Evolutionary conservation across 2,113 vertebrate species (phyloP).

Genomic region (Zosterops hypoxanthus): DNA sequence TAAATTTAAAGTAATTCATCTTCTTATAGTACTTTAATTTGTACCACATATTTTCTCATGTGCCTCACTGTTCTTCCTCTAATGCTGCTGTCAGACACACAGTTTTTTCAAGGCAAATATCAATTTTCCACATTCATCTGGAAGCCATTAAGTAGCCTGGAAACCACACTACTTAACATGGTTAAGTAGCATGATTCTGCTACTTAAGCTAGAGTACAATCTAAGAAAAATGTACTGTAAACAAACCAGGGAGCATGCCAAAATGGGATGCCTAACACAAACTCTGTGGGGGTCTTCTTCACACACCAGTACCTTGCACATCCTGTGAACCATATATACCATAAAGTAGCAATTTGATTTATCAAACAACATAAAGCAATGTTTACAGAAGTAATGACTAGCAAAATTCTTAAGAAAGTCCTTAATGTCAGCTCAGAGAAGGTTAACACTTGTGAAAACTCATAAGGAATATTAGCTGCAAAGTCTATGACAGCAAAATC

Average conservation of each 20-base stretch:
- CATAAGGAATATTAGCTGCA: conserved; percentile 10
- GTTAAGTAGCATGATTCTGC: neutral
- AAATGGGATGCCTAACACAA: neutral
- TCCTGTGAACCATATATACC: neutral
- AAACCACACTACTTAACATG: neutral
- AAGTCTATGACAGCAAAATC: neutral
- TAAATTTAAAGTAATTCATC: neutral
- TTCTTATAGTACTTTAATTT: neutral
- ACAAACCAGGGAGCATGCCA: neutral
- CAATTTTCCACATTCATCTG: neutral
- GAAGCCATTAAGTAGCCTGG: neutral
- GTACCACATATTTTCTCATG: neutral
- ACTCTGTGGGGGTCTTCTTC: neutral
- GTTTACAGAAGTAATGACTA: neutral
- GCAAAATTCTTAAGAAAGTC: neutral
- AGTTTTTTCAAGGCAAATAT: neutral
- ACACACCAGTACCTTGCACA: neutral
- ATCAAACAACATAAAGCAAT: neutral
- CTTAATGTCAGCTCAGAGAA: neutral
- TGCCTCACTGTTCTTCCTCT: neutral
- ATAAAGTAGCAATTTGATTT: neutral
- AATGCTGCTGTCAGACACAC: neutral
- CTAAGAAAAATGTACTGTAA: neutral
- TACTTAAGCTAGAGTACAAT: neutral
- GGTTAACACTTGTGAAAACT: neutral